These are phyloP conservation scores for Malacoraja senta DNA, from an alignment of 2,797 vertebrate species.

Conservation along the genomic window DNA sequence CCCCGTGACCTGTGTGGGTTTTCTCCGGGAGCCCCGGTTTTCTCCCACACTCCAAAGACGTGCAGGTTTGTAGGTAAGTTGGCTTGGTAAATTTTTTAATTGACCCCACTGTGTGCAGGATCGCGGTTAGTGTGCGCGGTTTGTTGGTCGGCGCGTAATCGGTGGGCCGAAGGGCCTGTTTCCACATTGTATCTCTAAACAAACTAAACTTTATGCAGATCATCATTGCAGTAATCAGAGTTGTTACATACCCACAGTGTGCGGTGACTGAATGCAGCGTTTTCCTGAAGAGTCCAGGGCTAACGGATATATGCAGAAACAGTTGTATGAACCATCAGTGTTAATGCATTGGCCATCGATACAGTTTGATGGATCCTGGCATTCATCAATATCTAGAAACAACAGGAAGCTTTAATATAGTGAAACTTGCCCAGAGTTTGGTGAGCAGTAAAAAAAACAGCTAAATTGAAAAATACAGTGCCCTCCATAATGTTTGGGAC, in stretches of 20 bases:
- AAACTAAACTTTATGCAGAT: not conserved
- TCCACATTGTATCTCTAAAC: too few species aligned
- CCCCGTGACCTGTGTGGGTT: too few species aligned
- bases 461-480: not conserved
- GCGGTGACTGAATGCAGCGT: conserved; percentile 62
- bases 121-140: too few species aligned
- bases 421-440: too few species aligned
- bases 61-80: too few species aligned
- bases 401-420: conserved; percentile 41
- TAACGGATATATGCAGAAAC: conserved; percentile 82
- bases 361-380: conserved; percentile 78
- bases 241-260: conserved; percentile 63
- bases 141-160: too few species aligned
- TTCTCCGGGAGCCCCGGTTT: too few species aligned
- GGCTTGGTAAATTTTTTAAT: too few species aligned
- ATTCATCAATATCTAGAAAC: conserved; percentile 82
- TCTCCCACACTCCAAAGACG: too few species aligned
- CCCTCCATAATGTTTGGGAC: too few species aligned
- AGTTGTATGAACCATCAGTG: conserved; percentile 82
- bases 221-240: not conserved
- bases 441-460: not conserved
- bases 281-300: conserved; percentile 66
- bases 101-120: too few species aligned
- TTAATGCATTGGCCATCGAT: conserved; percentile 79
- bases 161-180: too few species aligned